These are phyloP conservation scores for Conistra vaccinii DNA, from an alignment of 2,888 invertebrate species.

Conservation along the genomic window DNA sequence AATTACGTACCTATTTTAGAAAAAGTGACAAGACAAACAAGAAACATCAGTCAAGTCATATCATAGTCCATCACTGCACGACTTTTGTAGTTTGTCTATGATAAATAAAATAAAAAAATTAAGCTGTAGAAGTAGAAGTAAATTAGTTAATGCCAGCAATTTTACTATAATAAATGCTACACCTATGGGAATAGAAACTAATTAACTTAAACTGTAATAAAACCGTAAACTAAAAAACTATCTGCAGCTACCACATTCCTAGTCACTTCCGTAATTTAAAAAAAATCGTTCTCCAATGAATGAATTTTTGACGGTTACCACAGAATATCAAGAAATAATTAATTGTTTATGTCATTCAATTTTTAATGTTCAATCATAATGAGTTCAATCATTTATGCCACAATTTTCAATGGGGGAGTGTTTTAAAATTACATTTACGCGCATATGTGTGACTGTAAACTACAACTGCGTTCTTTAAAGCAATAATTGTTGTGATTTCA, in stretches of 20 bases:
- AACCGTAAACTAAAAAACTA: slow-evolving; percentile 40
- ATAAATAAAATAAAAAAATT: background rate
- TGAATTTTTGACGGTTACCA: slow-evolving; percentile 29
- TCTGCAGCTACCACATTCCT: slow-evolving; percentile 8
- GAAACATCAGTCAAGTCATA: slow-evolving; percentile 56
- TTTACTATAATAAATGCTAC: too few species aligned
- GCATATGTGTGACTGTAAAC: slow-evolving; percentile 16
- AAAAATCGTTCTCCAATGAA: slow-evolving; percentile 38
- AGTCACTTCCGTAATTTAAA: slow-evolving; percentile 56
- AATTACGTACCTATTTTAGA: slow-evolving; percentile 81
- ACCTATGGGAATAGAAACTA: background rate
- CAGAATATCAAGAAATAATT: slow-evolving; percentile 18
- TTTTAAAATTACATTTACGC: slow-evolving; percentile 43
- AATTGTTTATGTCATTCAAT: slow-evolving; percentile 63
- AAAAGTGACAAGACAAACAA: slow-evolving; percentile 74
- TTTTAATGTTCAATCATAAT: background rate
- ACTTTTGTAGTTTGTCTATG: slow-evolving; percentile 51
- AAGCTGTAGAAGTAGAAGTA: background rate
- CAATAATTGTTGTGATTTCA: slow-evolving; percentile 17
- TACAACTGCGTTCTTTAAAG: slow-evolving; percentile 5
- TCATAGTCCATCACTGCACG: slow-evolving; percentile 25
- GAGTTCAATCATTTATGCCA: slow-evolving; percentile 53
- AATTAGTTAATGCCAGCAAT: background rate
- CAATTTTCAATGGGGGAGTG: slow-evolving; percentile 49
- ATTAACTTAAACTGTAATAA: background rate